phyloP scores from a whole-genome alignment of 2,888 invertebrate species.

The Torymus aiolomorphi region DNA sequence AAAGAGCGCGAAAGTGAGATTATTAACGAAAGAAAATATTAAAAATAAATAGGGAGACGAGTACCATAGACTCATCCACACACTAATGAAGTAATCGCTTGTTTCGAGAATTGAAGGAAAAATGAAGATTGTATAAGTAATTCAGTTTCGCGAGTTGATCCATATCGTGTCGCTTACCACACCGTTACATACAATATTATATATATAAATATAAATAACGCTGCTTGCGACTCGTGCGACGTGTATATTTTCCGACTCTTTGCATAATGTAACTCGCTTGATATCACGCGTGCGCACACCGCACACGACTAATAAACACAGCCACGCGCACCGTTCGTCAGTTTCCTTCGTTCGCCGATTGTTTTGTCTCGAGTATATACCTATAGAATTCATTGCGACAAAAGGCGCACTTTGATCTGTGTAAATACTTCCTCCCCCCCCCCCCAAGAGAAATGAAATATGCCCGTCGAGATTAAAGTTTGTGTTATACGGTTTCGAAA shows the following conservation, averaged over 20 bases:
- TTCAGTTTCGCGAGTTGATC: constrained; percentile 36
- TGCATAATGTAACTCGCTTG: not conserved
- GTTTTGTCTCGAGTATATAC: constrained; percentile 11
- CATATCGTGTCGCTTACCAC: constrained; percentile 10
- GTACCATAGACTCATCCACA: constrained; percentile 31
- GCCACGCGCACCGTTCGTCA: not conserved
- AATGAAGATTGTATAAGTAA: too few relatives aligned
- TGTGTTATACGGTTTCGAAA: constrained; percentile 18
- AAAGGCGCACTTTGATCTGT: constrained; percentile 39
- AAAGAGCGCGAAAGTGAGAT: constrained; percentile 35
- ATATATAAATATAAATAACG: constrained; percentile 21
- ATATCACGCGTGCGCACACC: not conserved
- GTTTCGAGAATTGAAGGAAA: constrained; percentile 14
- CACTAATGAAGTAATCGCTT: constrained; percentile 23
- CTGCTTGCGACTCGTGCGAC: constrained; percentile 23
- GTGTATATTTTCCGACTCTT: constrained; percentile 39
- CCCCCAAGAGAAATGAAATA: too few relatives aligned
- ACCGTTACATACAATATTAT: too few relatives aligned
- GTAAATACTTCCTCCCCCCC: constrained; percentile 52
- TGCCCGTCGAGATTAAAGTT: constrained; percentile 5
- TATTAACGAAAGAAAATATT: constrained; percentile 21
- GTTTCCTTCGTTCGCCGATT: constrained; percentile 7
- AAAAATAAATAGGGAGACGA: constrained; percentile 23
- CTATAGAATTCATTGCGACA: constrained; percentile 18
- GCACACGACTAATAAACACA: not conserved